Percentiles rank a stretch among this genome's conserved stretches.
Evolutionary conservation across 2,113 vertebrate species (phyloP).

Genomic region (Nicator chloris): DNA sequence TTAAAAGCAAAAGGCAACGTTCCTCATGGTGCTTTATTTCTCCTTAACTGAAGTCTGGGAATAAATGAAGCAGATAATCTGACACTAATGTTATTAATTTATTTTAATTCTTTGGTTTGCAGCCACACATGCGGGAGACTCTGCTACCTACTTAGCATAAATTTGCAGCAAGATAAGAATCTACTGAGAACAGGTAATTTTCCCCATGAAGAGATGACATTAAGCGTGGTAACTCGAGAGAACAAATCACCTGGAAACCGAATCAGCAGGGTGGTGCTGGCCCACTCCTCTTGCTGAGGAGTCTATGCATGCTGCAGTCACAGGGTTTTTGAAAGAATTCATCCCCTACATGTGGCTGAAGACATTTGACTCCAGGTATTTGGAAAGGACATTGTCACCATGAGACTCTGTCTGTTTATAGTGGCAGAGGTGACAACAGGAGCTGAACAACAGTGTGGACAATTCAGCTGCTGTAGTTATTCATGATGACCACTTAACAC

Average conservation of each 20-base stretch:
- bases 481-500: not conserved
- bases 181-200: not conserved
- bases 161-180: not conserved
- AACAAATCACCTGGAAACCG: not conserved
- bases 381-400: not conserved
- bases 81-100: not conserved
- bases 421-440: not conserved
- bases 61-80: not conserved
- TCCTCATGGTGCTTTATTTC: not conserved
- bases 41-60: not conserved
- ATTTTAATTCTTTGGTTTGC: slow-evolving; percentile 4
- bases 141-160: not conserved
- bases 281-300: not conserved
- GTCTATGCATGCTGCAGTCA: accelerated
- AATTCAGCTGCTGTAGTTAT: not conserved
- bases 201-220: not conserved
- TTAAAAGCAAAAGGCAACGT: not conserved
- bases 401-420: not conserved
- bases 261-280: not conserved
- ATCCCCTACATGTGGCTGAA: not conserved
- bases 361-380: not conserved
- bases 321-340: not conserved
- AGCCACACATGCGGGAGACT: not conserved
- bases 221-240: not conserved
- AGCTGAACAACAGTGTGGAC: not conserved